Evolutionary conservation across 1,140 invertebrate species (phyloP).

Genomic region (Ceratina calcarata): DNA sequence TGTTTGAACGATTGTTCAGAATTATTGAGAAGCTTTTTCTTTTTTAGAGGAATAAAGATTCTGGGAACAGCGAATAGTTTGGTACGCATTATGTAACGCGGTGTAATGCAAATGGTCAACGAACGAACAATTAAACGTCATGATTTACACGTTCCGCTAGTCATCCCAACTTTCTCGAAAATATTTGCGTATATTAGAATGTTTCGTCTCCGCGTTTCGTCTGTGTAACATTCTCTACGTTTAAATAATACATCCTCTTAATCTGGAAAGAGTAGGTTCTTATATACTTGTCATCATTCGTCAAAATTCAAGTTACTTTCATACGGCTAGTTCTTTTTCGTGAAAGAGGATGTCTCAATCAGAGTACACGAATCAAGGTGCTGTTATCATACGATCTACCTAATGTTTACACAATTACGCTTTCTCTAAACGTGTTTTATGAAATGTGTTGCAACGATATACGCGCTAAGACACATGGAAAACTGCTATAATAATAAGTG

Average conservation of each 20-base stretch:
- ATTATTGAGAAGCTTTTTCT: background rate
- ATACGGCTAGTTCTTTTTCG: background rate
- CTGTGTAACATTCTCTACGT: background rate
- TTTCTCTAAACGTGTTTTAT: background rate
- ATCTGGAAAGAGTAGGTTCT: too few relatives aligned
- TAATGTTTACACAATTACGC: background rate
- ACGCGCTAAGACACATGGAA: background rate
- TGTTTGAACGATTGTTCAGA: background rate
- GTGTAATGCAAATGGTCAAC: background rate
- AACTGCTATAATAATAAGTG: background rate
- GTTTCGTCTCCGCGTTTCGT: background rate
- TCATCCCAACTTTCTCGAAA: background rate
- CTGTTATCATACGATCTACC: background rate
- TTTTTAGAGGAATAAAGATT: background rate
- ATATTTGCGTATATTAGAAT: background rate
- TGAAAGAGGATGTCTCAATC: background rate
- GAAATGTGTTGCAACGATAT: background rate
- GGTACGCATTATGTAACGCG: background rate
- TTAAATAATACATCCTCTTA: background rate
- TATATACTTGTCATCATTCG: background rate
- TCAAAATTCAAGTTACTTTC: background rate
- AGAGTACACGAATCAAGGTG: background rate
- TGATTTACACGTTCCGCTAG: background rate
- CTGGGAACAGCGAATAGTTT: background rate
- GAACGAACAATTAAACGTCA: background rate